These are phyloP conservation scores for Hippopotamus amphibius DNA, from an alignment of 2,113 vertebrate genomes.

Conservation along the genomic window DNA sequence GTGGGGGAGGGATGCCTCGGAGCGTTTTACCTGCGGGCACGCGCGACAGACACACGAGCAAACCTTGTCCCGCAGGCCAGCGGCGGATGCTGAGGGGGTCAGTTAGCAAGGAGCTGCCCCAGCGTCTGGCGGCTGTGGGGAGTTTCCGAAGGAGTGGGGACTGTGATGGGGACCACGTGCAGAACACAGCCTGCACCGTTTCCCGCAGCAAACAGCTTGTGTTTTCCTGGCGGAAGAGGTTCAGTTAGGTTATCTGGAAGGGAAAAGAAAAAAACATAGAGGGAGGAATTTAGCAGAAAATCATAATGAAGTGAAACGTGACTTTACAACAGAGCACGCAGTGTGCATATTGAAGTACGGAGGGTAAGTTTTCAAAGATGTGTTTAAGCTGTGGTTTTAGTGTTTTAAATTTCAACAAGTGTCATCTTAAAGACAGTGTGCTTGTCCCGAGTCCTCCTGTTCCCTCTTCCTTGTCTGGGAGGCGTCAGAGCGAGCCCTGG, in stretches of 20 bases:
- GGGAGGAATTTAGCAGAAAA: background rate
- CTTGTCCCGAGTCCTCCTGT: background rate
- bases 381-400: background rate
- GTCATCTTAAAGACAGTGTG: background rate
- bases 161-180: accelerated
- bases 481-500: accelerated
- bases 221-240: background rate
- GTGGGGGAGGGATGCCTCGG: no score
- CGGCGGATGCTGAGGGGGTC: background rate
- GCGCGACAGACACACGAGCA: accelerated
- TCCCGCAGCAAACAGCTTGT: background rate
- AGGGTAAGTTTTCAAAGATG: background rate
- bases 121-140: accelerated
- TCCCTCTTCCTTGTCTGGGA: no score
- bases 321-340: accelerated
- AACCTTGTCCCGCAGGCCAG: background rate
- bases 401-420: background rate
- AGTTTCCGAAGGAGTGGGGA: background rate
- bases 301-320: no score
- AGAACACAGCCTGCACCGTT: background rate
- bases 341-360: accelerated
- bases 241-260: no score
- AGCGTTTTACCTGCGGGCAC: accelerated
- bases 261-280: background rate
- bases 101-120: background rate